Percentiles rank a stretch among this genome's conserved stretches.
These are phyloP conservation scores for Malurus leucopterus DNA, from an alignment of 2,797 vertebrate genomes.

Conservation along the genomic window DNA sequence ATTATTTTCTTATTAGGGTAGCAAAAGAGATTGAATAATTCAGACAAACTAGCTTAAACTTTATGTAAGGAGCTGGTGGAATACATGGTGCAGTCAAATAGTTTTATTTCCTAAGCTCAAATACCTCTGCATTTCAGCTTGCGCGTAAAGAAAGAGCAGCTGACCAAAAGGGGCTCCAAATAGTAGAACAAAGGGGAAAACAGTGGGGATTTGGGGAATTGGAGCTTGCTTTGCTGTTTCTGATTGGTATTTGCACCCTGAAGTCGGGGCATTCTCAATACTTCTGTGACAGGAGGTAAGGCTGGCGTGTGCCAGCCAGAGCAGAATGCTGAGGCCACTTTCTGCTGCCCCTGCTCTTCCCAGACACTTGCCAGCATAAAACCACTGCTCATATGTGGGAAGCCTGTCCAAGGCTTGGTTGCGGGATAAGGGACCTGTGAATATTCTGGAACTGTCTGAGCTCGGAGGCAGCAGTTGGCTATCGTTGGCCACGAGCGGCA, in stretches of 20 bases:
- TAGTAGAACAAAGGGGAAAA: not conserved
- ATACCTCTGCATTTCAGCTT: not conserved
- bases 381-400: not conserved
- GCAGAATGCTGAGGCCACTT: not conserved
- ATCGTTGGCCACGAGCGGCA: no score
- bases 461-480: no score
- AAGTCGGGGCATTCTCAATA: not conserved
- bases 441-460: no score
- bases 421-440: no score
- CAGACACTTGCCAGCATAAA: not conserved
- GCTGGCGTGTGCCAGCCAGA: rapidly evolving
- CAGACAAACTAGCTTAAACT: not conserved
- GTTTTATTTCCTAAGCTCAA: not conserved
- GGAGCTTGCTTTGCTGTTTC: not conserved
- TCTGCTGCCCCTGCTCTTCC: not conserved
- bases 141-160: not conserved
- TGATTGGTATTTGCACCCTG: not conserved
- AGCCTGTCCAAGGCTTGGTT: no score
- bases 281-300: rapidly evolving
- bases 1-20: not conserved
- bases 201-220: not conserved
- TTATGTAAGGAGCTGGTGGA: not conserved
- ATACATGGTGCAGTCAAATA: not conserved
- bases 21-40: not conserved
- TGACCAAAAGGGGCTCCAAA: not conserved